phyloP scores from a whole-genome alignment of 2,113 vertebrate species.

The Gallinago jamesoni region DNA sequence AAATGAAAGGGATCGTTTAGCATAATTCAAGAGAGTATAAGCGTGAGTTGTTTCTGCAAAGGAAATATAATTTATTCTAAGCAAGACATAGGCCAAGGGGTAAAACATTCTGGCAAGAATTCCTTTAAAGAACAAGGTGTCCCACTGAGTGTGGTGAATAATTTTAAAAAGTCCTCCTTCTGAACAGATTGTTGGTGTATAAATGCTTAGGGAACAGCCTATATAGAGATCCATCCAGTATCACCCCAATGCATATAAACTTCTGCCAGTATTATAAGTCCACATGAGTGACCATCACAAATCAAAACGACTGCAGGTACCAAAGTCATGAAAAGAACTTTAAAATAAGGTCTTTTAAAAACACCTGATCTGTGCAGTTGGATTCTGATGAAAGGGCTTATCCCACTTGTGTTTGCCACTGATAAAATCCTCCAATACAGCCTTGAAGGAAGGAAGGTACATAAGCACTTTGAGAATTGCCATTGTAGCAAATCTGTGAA shows the following conservation, averaged over 20 bases:
- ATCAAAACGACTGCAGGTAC: neutral
- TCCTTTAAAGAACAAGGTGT: neutral
- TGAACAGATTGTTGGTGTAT: neutral
- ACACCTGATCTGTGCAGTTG: neutral
- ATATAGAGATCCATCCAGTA: neutral
- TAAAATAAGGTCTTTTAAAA: neutral
- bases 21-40: neutral
- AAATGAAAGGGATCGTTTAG: neutral
- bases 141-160: neutral
- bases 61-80: neutral
- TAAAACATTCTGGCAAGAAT: neutral
- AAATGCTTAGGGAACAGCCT: neutral
- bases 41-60: neutral
- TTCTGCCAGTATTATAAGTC: neutral
- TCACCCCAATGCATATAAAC: rapidly evolving
- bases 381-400: neutral
- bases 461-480: neutral
- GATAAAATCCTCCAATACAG: neutral
- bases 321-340: neutral
- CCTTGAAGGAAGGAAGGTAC: neutral
- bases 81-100: neutral
- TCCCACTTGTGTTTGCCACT: neutral
- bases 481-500: neutral
- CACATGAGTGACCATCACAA: neutral
- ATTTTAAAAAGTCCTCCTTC: neutral